phyloP scores from a whole-genome alignment of 2,888 invertebrate species.

The Chromoteleia sp. region DNA sequence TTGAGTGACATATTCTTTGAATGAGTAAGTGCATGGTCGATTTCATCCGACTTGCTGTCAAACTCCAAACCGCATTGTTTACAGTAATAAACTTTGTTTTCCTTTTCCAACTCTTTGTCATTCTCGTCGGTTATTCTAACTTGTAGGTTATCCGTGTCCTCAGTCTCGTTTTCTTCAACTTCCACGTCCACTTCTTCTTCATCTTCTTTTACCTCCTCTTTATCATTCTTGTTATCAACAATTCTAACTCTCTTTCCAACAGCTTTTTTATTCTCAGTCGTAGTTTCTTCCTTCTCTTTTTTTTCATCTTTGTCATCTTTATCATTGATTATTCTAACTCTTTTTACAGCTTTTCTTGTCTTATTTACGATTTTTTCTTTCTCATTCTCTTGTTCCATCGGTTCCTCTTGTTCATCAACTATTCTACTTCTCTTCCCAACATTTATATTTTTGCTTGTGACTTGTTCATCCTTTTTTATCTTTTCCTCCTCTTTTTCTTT shows the following conservation, averaged over 20 bases:
- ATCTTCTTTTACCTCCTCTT: no score
- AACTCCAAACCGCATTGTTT: slow-evolving; percentile 75
- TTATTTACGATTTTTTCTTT: no score
- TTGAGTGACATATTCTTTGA: slow-evolving; percentile 77
- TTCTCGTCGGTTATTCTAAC: not conserved
- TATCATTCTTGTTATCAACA: not conserved
- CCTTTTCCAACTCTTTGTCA: slow-evolving; percentile 8
- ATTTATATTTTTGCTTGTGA: no score
- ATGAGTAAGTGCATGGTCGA: slow-evolving; percentile 78
- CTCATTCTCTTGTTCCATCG: not conserved
- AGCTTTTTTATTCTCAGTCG: slow-evolving; percentile 14
- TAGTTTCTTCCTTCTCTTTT: not conserved
- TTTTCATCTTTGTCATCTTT: not conserved
- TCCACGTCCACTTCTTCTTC: slow-evolving; percentile 14
- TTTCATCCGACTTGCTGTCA: slow-evolving; percentile 74
- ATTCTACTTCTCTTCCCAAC: slow-evolving; percentile 1
- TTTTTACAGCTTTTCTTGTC: no score
- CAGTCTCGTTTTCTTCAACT: slow-evolving; percentile 1
- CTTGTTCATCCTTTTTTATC: no score
- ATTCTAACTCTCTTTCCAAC: slow-evolving; percentile 12
- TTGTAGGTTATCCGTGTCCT: no score
- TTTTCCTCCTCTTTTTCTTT: not conserved
- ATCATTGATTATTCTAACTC: not conserved
- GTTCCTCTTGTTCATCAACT: slow-evolving; percentile 13
- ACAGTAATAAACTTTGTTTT: slow-evolving; percentile 67